Conservation (phyloP, 2,797 vertebrate genomes). For the Semotilus atromaculatus region DNA sequence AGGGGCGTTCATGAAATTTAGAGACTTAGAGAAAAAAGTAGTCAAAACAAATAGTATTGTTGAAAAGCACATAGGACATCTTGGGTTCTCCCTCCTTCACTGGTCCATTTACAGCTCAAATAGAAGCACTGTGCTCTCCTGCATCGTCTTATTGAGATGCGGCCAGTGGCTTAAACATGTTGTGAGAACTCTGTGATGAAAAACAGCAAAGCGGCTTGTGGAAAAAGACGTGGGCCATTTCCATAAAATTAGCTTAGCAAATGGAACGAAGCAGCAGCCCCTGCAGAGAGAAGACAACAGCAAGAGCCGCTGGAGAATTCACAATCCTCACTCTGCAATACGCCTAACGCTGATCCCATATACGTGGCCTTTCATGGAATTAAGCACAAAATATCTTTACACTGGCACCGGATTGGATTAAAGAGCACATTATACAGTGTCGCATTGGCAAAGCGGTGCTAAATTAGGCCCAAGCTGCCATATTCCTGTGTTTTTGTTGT, state of each 20-base stretch:
- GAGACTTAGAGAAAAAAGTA: too few species aligned
- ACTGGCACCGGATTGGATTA: constrained; percentile 25
- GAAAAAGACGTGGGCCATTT: constrained; percentile 65
- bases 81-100: neutral
- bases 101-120: neutral
- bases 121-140: neutral
- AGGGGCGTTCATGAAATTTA: too few species aligned
- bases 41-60: too few species aligned
- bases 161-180: constrained; percentile 55
- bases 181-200: constrained; percentile 63
- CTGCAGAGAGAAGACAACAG: constrained; percentile 62
- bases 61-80: neutral
- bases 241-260: constrained; percentile 72
- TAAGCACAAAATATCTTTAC: constrained; percentile 29
- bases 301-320: constrained; percentile 44
- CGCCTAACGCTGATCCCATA: constrained; percentile 28
- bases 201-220: constrained; percentile 57
- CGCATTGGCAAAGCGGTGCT: neutral
- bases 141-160: constrained; percentile 52
- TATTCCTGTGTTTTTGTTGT: constrained; percentile 60
- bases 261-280: constrained; percentile 57
- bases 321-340: constrained; percentile 23
- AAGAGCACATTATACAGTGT: constrained; percentile 20
- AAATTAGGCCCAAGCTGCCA: constrained; percentile 11
- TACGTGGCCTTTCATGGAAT: constrained; percentile 31